A percentile compares a stretch with the other conserved stretches of the same genome.
Conservation (phyloP, 2,888 invertebrate genomes). For the Lithophane socia region DNA sequence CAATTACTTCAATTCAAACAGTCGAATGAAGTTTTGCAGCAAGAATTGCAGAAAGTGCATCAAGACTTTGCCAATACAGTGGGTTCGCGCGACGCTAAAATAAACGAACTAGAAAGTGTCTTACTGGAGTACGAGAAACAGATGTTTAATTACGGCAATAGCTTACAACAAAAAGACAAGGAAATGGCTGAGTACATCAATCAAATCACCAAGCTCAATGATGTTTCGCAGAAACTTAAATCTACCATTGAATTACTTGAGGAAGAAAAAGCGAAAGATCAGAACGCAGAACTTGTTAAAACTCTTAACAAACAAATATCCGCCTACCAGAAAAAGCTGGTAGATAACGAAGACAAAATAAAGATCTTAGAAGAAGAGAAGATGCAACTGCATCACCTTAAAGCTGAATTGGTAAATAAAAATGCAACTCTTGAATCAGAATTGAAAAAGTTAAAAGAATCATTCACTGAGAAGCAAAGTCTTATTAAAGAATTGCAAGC, state of each 20-base stretch:
- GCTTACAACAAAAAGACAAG: constrained; percentile 86
- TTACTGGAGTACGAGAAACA: constrained; percentile 88
- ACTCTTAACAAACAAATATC: constrained; percentile 89
- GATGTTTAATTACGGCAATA: constrained; percentile 83
- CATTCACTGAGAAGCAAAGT: constrained; percentile 83
- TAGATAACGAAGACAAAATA: constrained; percentile 83
- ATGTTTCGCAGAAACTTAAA: constrained; percentile 87
- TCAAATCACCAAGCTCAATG: constrained; percentile 90
- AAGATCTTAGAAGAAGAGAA: constrained; percentile 86
- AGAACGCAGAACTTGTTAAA: constrained; percentile 88
- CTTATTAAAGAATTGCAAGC: constrained; percentile 86
- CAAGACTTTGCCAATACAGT: constrained; percentile 82
- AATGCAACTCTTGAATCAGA: constrained; percentile 79
- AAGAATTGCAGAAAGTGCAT: constrained; percentile 81
- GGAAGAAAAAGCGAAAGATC: constrained; percentile 87
- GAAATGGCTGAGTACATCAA: constrained; percentile 87
- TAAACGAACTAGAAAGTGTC: constrained; percentile 87
- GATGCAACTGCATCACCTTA: constrained; percentile 78
- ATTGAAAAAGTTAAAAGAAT: constrained; percentile 83
- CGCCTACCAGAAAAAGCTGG: constrained; percentile 82
- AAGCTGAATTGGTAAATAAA: constrained; percentile 80
- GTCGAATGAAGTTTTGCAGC: constrained; percentile 77
- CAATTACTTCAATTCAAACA: constrained; percentile 75
- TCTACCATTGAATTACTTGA: constrained; percentile 87
- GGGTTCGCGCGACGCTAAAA: constrained; percentile 83